Conservation (phyloP, 2,888 invertebrate genomes). For the Athalia cordata region DNA sequence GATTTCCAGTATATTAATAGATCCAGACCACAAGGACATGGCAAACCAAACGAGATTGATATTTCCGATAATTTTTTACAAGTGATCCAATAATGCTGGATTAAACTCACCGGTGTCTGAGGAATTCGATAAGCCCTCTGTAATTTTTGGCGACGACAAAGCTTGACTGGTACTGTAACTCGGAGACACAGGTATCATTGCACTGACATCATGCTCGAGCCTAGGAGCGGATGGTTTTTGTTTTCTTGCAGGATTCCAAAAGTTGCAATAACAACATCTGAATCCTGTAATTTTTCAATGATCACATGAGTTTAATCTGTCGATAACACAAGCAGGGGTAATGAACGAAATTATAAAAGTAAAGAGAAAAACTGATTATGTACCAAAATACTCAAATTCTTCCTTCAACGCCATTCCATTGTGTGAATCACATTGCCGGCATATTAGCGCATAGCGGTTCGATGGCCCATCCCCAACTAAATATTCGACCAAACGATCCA, state of each 20-base stretch:
- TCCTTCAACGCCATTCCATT: conserved; percentile 91
- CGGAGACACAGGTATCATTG: not conserved
- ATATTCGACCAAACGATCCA: conserved; percentile 95
- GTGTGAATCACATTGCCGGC: conserved; percentile 91
- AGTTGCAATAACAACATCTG: conserved; percentile 92
- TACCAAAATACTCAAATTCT: conserved; percentile 81
- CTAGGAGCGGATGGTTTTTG: conserved; percentile 87
- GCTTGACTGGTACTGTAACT: not conserved
- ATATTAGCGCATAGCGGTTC: conserved; percentile 96
- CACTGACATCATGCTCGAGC: conserved; percentile 64
- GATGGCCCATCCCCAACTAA: conserved; percentile 96
- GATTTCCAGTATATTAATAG: not conserved
- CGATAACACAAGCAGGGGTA: not conserved
- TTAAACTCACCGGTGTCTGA: conserved; percentile 32
- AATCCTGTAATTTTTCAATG: conserved; percentile 78
- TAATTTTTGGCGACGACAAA: not conserved
- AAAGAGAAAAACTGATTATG: conserved; percentile 50
- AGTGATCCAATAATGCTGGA: conserved; percentile 13
- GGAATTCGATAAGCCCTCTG: conserved; percentile 19
- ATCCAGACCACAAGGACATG: too few relatives aligned
- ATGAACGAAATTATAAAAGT: not conserved
- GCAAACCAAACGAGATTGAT: not conserved
- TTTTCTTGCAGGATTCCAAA: conserved; percentile 91
- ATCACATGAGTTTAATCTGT: not conserved
- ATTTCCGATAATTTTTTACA: not conserved